phyloP scores from a whole-genome alignment of 30 jellyfish, hydroid and myxozoan genomes.

The Aurelia sp. region DNA sequence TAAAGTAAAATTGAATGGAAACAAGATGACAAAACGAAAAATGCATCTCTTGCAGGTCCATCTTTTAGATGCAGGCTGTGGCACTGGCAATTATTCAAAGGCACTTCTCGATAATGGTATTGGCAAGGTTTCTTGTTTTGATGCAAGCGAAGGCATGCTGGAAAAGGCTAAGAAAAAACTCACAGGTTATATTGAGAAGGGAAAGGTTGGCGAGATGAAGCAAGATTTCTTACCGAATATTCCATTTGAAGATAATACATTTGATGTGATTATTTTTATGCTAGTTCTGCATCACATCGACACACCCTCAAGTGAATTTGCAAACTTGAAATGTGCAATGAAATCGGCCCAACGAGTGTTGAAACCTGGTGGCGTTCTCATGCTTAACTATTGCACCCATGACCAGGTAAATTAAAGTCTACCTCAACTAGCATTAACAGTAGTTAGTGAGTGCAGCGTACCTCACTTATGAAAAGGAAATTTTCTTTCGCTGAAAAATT shows the following conservation, averaged over 20 bases:
- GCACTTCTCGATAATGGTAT: constrained; percentile 73
- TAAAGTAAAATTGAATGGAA: no score
- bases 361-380: constrained; percentile 45
- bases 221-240: constrained; percentile 59
- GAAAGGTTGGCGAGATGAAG: constrained; percentile 26
- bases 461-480: no score
- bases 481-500: no score
- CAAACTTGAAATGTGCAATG: constrained; percentile 13
- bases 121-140: constrained; percentile 53
- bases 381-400: constrained; percentile 17
- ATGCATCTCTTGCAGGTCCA: constrained; percentile 17
- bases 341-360: constrained; percentile 9
- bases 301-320: constrained; percentile 32
- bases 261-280: constrained; percentile 67
- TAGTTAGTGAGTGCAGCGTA: no score
- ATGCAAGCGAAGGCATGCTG: constrained; percentile 88
- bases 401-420: constrained; percentile 9
- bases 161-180: constrained; percentile 52
- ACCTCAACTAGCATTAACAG: no score
- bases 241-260: constrained; percentile 55
- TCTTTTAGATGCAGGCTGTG: constrained; percentile 74
- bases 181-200: neutral
- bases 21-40: no score
- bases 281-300: constrained; percentile 78
- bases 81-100: constrained; percentile 82